phyloP scores from a whole-genome alignment of 2,113 vertebrate species.

The Rhadina sibilatrix region DNA sequence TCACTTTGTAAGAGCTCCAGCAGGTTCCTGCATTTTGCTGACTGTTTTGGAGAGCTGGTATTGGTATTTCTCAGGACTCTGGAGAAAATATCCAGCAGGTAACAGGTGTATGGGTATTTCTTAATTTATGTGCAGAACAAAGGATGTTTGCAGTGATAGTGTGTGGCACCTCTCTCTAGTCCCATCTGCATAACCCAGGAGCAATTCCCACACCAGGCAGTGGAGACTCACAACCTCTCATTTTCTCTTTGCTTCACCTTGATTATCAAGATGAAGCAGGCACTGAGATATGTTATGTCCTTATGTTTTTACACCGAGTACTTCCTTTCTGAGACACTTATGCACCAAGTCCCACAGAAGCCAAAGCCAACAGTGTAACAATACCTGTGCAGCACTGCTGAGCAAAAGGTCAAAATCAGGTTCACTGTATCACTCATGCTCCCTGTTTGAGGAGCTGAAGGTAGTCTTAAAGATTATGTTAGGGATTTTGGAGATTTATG shows the following conservation, averaged over 20 bases:
- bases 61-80: background rate
- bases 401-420: slow-evolving; percentile 8
- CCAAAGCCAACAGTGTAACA: background rate
- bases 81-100: background rate
- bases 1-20: background rate
- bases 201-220: background rate
- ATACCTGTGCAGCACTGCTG: background rate
- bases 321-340: background rate
- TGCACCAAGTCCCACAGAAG: background rate
- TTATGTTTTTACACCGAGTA: background rate
- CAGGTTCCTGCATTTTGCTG: background rate
- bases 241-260: background rate
- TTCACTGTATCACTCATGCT: background rate
- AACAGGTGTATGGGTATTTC: background rate
- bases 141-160: background rate
- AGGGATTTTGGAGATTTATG: slow-evolving; percentile 36
- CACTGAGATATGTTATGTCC: background rate
- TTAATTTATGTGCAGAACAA: background rate
- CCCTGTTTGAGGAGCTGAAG: background rate
- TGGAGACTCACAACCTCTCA: background rate
- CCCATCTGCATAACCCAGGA: background rate
- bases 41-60: background rate
- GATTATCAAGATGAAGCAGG: background rate
- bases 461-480: slow-evolving; percentile 35
- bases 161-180: background rate